A percentile compares a stretch with the other conserved stretches of the same genome.
phyloP scores from a whole-genome alignment of 2,797 vertebrate genomes.

The Anguilla megastoma region DNA sequence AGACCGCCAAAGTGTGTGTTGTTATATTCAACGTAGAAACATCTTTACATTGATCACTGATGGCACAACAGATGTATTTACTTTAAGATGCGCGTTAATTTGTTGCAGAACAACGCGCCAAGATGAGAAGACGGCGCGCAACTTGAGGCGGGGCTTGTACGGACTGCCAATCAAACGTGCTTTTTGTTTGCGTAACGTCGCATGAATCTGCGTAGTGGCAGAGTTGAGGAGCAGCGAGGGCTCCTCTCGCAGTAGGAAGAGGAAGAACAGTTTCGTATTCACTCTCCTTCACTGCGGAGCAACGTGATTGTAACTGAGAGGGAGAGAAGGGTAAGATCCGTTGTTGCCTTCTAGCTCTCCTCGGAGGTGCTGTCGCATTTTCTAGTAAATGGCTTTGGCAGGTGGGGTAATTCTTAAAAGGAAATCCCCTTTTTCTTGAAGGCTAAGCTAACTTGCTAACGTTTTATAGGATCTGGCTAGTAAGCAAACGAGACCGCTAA shows the following conservation, averaged over 20 bases:
- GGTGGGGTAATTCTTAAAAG: constrained; percentile 42
- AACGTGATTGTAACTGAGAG: constrained; percentile 38
- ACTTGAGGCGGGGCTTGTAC: constrained; percentile 41
- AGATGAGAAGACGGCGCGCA: background rate
- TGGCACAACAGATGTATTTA: background rate
- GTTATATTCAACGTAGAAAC: background rate
- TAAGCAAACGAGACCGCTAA: constrained; percentile 36
- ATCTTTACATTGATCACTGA: background rate
- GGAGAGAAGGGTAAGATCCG: constrained; percentile 47
- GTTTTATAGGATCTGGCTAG: background rate
- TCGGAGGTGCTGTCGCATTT: background rate
- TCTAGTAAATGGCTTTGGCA: background rate
- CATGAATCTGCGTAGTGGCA: constrained; percentile 55
- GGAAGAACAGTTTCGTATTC: constrained; percentile 35
- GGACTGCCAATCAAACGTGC: constrained; percentile 54
- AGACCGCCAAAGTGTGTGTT: background rate
- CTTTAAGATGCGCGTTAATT: background rate
- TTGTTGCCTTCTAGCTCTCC: constrained; percentile 10
- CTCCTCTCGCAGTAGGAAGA: constrained; percentile 50
- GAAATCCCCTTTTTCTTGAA: constrained; percentile 42
- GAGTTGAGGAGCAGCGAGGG: constrained; percentile 42
- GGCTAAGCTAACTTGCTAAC: constrained; percentile 36
- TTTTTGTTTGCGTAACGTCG: constrained; percentile 59
- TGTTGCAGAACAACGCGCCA: background rate
- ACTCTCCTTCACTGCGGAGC: constrained; percentile 35